These are phyloP conservation scores for Neoarius graeffei DNA, from an alignment of 2,113 vertebrate genomes.

Conservation along the genomic window DNA sequence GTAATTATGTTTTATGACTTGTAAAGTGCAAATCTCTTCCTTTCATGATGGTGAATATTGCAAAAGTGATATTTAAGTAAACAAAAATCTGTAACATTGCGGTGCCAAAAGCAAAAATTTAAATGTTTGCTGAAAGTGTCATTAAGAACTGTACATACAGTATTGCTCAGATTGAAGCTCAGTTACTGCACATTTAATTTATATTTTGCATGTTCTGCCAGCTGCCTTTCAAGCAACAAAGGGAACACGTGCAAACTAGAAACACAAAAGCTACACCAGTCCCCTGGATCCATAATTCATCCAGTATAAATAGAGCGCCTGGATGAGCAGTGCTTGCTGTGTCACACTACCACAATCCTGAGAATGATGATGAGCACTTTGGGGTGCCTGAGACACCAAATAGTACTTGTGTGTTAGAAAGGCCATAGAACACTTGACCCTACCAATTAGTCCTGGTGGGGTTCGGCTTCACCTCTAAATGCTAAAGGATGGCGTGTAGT, in stretches of 20 bases:
- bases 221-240: conserved; percentile 9
- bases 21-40: neutral
- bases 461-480: conserved; percentile 29
- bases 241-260: neutral
- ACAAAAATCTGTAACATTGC: neutral
- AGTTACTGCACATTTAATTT: neutral
- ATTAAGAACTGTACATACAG: neutral
- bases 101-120: neutral
- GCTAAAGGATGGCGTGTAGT: conserved; percentile 8
- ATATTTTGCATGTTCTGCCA: neutral
- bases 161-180: neutral
- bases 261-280: neutral
- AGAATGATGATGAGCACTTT: conserved; percentile 51
- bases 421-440: neutral
- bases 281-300: conserved; percentile 41
- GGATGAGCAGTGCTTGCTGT: conserved; percentile 20
- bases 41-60: neutral
- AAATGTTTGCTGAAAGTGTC: neutral
- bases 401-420: neutral
- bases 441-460: neutral
- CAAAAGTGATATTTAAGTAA: neutral
- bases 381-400: conserved; percentile 6
- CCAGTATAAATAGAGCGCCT: conserved; percentile 23
- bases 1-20: neutral
- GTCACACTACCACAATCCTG: conserved; percentile 39